Conservation (phyloP, 2,113 vertebrate species). For the Chrysemys picta region DNA sequence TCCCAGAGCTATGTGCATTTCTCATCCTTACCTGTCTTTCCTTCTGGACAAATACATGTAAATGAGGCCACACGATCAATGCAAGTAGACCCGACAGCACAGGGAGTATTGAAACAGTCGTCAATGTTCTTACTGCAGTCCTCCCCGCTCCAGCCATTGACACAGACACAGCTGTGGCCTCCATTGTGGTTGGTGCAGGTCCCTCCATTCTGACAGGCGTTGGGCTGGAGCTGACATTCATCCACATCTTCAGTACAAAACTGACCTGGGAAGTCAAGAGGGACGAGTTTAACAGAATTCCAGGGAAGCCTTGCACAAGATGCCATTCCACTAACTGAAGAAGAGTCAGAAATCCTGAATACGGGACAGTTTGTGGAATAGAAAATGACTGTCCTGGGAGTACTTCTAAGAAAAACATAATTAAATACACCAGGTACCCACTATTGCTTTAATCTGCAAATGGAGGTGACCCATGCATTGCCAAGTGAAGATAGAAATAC, state of each 20-base stretch:
- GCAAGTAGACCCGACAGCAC: constrained; percentile 95
- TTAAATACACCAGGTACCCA: neutral
- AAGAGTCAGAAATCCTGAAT: fast-evolving
- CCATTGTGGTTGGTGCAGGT: constrained; percentile 97
- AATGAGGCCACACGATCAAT: constrained; percentile 97
- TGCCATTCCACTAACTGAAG: neutral
- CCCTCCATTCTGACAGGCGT: constrained; percentile 96
- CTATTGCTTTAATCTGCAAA: neutral
- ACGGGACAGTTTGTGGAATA: neutral
- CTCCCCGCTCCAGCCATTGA: constrained; percentile 97
- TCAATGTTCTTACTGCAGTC: constrained; percentile 99
- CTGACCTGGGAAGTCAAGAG: constrained; percentile 82
- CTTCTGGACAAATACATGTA: constrained; percentile 96
- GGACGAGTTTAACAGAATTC: neutral
- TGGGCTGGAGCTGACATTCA: constrained; percentile 97
- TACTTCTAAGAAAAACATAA: neutral
- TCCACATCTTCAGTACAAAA: constrained; percentile 98
- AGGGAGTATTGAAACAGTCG: constrained; percentile 95
- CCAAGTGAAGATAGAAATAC: neutral
- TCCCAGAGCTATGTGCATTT: neutral
- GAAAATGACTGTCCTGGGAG: neutral
- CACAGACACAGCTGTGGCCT: constrained; percentile 94
- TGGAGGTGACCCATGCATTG: neutral
- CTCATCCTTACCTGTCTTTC: constrained; percentile 90
- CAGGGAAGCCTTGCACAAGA: neutral